Percentiles rank a stretch among this genome's conserved stretches.
These are phyloP conservation scores for Sipunculus nudus DNA, from an alignment of 2,888 invertebrate genomes.

Conservation along the genomic window DNA sequence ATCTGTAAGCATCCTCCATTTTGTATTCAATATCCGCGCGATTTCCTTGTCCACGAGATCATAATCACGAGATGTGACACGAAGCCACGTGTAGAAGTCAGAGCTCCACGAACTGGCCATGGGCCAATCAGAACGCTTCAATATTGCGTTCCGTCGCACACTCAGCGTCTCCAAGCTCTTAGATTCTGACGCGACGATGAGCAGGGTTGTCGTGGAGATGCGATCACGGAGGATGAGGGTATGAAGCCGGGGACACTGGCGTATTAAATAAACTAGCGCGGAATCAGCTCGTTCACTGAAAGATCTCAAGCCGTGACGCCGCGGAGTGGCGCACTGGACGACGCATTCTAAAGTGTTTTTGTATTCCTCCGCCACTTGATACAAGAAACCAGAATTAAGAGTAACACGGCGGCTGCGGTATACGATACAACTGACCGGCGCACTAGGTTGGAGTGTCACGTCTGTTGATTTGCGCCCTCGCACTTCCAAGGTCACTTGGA, in stretches of 20 bases:
- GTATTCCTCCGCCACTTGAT: conserved; percentile 74
- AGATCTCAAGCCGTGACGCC: conserved; percentile 74
- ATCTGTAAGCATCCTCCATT: conserved; percentile 71
- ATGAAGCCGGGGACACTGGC: conserved; percentile 75
- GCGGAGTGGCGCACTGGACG: conserved; percentile 76
- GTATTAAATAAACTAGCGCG: conserved; percentile 74
- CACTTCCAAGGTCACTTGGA: conserved; percentile 77
- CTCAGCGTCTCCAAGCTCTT: conserved; percentile 73
- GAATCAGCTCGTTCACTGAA: conserved; percentile 79
- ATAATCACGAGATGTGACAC: conserved; percentile 73
- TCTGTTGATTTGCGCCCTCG: conserved; percentile 68
- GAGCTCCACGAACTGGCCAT: conserved; percentile 75
- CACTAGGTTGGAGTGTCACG: conserved; percentile 77
- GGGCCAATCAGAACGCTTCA: conserved; percentile 75
- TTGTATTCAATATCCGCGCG: conserved; percentile 73
- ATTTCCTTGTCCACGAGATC: conserved; percentile 76
- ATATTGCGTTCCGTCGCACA: conserved; percentile 78
- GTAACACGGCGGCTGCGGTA: conserved; percentile 74
- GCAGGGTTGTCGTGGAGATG: conserved; percentile 80
- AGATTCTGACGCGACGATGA: conserved; percentile 76
- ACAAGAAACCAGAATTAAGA: conserved; percentile 70
- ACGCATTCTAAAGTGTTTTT: conserved; percentile 73
- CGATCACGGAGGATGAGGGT: conserved; percentile 79
- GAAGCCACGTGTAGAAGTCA: conserved; percentile 76
- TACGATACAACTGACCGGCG: conserved; percentile 76